Evolutionary conservation across 2,113 vertebrate genomes (phyloP).

Genomic region (Pelecanus crispus): DNA sequence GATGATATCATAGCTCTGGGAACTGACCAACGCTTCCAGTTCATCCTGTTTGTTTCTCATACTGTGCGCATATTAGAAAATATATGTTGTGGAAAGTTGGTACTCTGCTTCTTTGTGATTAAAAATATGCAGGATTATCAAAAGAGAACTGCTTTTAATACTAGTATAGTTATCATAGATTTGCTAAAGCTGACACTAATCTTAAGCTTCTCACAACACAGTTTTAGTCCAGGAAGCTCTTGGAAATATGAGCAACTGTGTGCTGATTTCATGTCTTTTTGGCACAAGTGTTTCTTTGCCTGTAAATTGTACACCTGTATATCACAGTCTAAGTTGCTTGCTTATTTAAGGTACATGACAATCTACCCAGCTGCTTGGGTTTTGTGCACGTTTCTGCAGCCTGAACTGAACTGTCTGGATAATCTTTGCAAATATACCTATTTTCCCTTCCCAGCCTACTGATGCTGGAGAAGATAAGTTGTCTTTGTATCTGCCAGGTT

Average conservation of each 20-base stretch:
- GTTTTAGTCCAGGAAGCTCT: conserved; percentile 31
- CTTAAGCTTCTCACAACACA: neutral
- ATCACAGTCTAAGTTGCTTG: neutral
- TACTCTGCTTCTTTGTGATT: neutral
- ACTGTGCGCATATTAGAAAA: neutral
- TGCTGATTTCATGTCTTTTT: conserved; percentile 39
- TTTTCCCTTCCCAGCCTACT: neutral
- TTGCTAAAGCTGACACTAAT: neutral
- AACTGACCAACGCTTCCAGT: neutral
- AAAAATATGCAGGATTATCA: neutral
- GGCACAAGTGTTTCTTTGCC: conserved; percentile 26
- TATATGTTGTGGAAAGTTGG: neutral
- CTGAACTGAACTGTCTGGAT: neutral
- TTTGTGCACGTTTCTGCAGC: neutral
- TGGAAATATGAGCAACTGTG: conserved; percentile 38
- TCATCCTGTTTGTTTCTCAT: neutral
- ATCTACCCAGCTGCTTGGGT: neutral
- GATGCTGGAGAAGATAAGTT: neutral
- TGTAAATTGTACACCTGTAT: conserved; percentile 9
- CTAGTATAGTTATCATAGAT: neutral
- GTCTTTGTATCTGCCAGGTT: neutral
- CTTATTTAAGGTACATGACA: neutral
- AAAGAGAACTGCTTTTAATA: neutral
- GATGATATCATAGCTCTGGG: neutral
- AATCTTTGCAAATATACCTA: neutral